Evolutionary conservation across 2,888 invertebrate genomes (phyloP), one percentile per base, ranked within the genome.

Genomic region (Ypsolopha sequella): DNA sequence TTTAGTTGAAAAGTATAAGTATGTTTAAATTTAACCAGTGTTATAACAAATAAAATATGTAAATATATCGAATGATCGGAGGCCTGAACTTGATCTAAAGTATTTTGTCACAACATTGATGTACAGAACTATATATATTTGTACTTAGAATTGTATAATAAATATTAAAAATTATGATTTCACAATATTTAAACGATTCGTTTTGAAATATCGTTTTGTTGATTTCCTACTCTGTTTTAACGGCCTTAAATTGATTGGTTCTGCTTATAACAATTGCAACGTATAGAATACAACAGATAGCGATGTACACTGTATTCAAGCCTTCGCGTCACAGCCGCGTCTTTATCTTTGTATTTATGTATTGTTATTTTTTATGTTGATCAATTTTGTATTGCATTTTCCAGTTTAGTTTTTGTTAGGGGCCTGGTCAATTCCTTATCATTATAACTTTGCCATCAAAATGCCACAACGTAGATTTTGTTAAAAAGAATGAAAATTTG

Each of bases 361-460:
- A 24, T 24, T 24, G 24, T 24, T 24, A 24, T 55, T 59, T 60
- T 61, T 65, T 60, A 73, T 69, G 74, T 77, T 76, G 70, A 70
- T 73, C 65, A 64, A 72, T 73, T 66, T 73, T 82, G 77, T 80
- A 74, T 78, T 80, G 67, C 70, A 68, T 67, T 73, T 75, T 77
- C 75, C 76, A 73, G 67, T 74, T 75, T 65, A 64, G 66, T 74
- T 75, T 73, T 68, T 63, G 68, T 63, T 73, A 66, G 79, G 84
- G 84, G 74, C 64, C 65, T 69, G 62, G 74, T 82, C 84, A 80
- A 82, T 82, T 85, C 80, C 80, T 70, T 68, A 60, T 61, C 56
- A 67, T 63, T 67, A 70, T 66, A 68, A 73, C 51, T 54, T 55
- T 56, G 54, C 14, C 35, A 44, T 24, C 44, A 46, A 35, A 34